Percentiles rank a stretch among this genome's conserved stretches.
Conservation (phyloP, 2,888 invertebrate genomes). For the Megalurothrips usitatus region DNA sequence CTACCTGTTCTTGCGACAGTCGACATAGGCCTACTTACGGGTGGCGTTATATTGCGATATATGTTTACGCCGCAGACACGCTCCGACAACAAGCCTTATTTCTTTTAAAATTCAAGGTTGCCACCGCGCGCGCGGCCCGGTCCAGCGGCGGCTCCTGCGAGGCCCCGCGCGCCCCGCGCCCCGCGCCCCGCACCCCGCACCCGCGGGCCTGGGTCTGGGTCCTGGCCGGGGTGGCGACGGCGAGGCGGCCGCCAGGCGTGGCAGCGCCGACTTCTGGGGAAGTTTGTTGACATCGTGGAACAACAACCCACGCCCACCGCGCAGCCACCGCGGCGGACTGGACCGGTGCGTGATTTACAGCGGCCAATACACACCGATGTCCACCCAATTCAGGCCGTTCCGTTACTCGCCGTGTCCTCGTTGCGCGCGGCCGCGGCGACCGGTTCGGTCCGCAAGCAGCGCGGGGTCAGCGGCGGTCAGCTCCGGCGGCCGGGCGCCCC, state of each 20-base stretch:
- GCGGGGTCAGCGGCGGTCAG: no score
- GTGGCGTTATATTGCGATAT: neutral
- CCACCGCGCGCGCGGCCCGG: neutral
- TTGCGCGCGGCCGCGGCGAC: neutral
- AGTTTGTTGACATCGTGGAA: slow-evolving; percentile 11
- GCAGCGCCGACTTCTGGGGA: neutral
- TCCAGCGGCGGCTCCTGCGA: neutral
- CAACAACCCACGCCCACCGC: no score
- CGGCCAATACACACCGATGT: no score
- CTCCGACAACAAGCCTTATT: neutral
- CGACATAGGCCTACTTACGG: slow-evolving; percentile 19
- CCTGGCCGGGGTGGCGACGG: no score
- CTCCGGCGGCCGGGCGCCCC: no score
- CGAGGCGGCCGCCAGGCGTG: neutral
- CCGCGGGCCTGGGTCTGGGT: no score
- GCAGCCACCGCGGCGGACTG: no score
- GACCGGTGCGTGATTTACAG: no score
- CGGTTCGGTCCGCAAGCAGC: no score
- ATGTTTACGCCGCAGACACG: neutral
- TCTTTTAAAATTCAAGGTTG: slow-evolving; percentile 17
- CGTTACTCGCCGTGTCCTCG: neutral
- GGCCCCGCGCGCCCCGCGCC: no score
- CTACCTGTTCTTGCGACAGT: slow-evolving; percentile 22
- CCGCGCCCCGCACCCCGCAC: no score
- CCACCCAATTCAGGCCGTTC: no score